These are phyloP conservation scores for Archips xylosteana DNA, from an alignment of 2,888 invertebrate species.

Conservation along the genomic window DNA sequence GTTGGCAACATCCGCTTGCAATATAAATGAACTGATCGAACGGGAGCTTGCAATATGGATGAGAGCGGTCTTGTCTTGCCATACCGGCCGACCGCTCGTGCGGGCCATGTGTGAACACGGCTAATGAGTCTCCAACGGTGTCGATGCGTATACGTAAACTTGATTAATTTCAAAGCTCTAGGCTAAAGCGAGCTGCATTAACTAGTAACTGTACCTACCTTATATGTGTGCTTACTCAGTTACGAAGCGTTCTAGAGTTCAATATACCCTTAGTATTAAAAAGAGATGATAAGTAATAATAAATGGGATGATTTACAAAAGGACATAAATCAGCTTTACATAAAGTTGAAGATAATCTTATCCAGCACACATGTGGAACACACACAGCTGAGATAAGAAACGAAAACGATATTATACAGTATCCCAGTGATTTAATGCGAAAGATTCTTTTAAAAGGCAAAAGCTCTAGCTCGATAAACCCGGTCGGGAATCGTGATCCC, in stretches of 20 bases:
- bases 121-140: slow-evolving; percentile 57
- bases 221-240: slow-evolving; percentile 5
- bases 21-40: slow-evolving; percentile 70
- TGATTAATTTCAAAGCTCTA: slow-evolving; percentile 52
- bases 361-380: slow-evolving; percentile 14
- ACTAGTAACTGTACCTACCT: slow-evolving; percentile 22
- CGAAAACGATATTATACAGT: slow-evolving; percentile 38
- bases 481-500: slow-evolving; percentile 47
- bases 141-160: slow-evolving; percentile 49
- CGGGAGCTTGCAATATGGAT: slow-evolving; percentile 67
- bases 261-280: background rate
- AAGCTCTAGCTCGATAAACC: slow-evolving; percentile 44
- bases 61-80: slow-evolving; percentile 67
- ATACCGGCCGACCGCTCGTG: slow-evolving; percentile 54
- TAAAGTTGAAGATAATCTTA: slow-evolving; percentile 17
- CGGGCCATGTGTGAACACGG: slow-evolving; percentile 43
- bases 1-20: slow-evolving; percentile 62
- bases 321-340: slow-evolving; percentile 19
- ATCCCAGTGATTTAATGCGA: slow-evolving; percentile 49
- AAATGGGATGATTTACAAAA: slow-evolving; percentile 9
- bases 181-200: slow-evolving; percentile 32
- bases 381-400: slow-evolving; percentile 39
- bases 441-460: slow-evolving; percentile 47
- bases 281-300: background rate
- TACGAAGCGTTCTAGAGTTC: background rate